Conservation (phyloP, 2,888 invertebrate genomes). For the Liopterus haemorrhoidalis region DNA sequence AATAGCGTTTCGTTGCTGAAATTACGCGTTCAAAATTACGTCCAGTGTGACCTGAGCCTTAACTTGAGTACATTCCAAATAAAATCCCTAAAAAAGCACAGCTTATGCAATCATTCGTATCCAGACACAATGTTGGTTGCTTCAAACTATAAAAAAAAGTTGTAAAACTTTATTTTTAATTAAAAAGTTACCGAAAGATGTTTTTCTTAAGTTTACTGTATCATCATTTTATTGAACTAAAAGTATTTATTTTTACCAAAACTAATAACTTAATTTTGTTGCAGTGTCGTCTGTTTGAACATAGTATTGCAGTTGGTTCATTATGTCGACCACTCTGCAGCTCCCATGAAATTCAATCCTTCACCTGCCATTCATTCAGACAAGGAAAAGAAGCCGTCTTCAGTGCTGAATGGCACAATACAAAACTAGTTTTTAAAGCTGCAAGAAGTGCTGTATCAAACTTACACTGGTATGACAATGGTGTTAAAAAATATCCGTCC, state of each 20-base stretch:
- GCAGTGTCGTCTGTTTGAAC: conserved; percentile 53
- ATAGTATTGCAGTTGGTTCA: conserved; percentile 54
- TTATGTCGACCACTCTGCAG: conserved; percentile 59
- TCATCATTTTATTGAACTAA: conserved; percentile 7
- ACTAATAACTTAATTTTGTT: conserved; percentile 37
- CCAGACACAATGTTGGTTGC: too few relatives aligned
- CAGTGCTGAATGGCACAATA: conserved; percentile 53
- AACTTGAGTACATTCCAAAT: too few relatives aligned
- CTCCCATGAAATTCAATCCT: conserved; percentile 49
- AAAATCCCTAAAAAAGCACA: too few relatives aligned
- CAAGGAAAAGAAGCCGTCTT: conserved; percentile 58
- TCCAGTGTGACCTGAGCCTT: too few relatives aligned
- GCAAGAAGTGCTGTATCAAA: conserved; percentile 42
- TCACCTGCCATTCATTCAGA: conserved; percentile 57
- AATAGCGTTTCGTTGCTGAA: too few relatives aligned
- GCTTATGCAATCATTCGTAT: too few relatives aligned
- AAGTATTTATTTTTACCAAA: conserved; percentile 13
- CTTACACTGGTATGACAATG: conserved; percentile 47
- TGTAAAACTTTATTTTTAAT: too few relatives aligned
- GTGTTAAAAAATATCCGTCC: conserved; percentile 48
- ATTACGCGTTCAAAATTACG: too few relatives aligned
- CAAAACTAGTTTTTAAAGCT: conserved; percentile 56
- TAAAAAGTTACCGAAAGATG: too few relatives aligned
- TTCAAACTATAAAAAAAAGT: too few relatives aligned
- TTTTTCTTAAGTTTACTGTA: conserved; percentile 9